These are phyloP conservation scores for Rhopilema esculentum DNA, from an alignment of 30 jellyfish, hydroid and myxozoan species.

Conservation along the genomic window DNA sequence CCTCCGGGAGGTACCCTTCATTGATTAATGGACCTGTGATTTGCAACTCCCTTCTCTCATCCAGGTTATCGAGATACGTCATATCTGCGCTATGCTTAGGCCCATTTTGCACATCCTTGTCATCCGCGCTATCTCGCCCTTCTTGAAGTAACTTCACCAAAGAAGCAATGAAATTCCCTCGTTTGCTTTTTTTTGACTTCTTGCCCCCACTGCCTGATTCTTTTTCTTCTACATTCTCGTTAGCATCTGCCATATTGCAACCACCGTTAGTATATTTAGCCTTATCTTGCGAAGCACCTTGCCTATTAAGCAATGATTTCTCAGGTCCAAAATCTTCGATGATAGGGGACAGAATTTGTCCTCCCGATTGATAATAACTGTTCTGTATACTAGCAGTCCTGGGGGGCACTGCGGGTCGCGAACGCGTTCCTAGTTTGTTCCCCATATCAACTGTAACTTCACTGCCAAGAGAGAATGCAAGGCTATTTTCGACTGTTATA, in stretches of 20 bases:
- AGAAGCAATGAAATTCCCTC: conserved; percentile 10
- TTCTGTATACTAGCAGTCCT: neutral
- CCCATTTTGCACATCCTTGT: neutral
- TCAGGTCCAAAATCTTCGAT: neutral
- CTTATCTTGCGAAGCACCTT: neutral
- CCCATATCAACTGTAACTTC: neutral
- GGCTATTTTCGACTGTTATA: neutral
- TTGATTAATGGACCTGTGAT: neutral
- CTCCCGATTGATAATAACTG: neutral
- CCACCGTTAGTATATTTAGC: neutral
- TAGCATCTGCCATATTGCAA: too few relatives aligned
- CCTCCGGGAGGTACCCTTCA: too few relatives aligned
- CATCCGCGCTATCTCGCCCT: conserved; percentile 6
- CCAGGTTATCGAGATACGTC: too few relatives aligned
- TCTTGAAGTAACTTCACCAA: conserved; percentile 45
- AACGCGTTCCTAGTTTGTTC: neutral
- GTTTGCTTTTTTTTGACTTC: conserved; percentile 4
- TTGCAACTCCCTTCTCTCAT: too few relatives aligned
- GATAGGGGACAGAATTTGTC: neutral
- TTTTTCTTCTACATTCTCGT: neutral
- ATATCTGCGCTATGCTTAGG: too few relatives aligned
- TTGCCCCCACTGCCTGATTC: neutral
- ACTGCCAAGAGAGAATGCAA: neutral
- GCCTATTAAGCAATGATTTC: neutral
- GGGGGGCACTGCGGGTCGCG: neutral